Evolutionary conservation across 2,888 invertebrate species (phyloP), one percentile per base, ranked within the genome.

Genomic region (Lordiphosa andalusiaca): DNA sequence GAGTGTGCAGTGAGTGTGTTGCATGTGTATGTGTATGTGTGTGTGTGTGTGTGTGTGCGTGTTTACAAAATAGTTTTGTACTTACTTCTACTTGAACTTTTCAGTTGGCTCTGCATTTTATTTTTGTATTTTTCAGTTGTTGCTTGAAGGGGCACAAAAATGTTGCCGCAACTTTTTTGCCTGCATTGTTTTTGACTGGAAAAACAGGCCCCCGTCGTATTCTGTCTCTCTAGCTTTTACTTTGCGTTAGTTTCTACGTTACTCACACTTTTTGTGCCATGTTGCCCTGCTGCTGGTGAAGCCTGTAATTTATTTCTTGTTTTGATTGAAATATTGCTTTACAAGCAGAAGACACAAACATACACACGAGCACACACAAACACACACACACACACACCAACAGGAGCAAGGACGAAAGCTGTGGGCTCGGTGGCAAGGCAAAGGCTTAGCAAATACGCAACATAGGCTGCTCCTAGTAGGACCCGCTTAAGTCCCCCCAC

Each of bases 241-340:
- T 80, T 76, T 72, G 59, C 63, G 66, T 70, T 73, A 66, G 75
- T 63, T 75, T 53, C 52, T 38, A 19, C 19, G 9, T 9, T 39
- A 21, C 33, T 16, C 30, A 30, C 37, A 19, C 33, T 35, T 54
- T 64, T 59, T 23, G 46, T 13, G 42, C 38, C 19, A 35, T 56
- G 48, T 59, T 71, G 54, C 61, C 66, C 72, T 68, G 58, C 74
- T 77, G 80, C 74, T 65, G 60, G 65, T 76, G 80, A 77, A 76
- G 76, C 77, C 76, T 69, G 77, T 77, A 80, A 77, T 77, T 77
- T 77, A 77, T 77, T 77, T 80, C 77, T 77, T 80, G 76, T 85
- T 85, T 82, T 85, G 85, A 85, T 85, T 85, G 85, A 85, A 85
- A 85, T 85, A 85, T 85, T 85, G 85, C 85, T 72, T 81, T 77